Base-by-base conservation (phyloP, 2,797 vertebrate species). In the Falco concolor region DNA sequence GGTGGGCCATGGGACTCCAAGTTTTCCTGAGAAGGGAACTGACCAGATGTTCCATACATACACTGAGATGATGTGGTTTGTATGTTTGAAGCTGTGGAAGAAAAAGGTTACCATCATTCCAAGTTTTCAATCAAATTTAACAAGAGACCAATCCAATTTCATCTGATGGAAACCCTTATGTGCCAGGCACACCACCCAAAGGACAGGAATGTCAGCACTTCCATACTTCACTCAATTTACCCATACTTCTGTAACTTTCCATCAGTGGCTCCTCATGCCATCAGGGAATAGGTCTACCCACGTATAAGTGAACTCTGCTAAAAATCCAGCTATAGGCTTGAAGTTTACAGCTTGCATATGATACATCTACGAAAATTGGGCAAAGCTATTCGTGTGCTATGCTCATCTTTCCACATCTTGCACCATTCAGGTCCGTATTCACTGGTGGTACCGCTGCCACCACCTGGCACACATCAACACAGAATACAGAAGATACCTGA, bases 41-140 rank as follows among this genome's bases (percentile, higher is more conserved):
- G 98, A 83, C 89, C 96, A 30, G 98, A 92, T 42, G 98, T 90
- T 78, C 98, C 98, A 23, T 99, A 99, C 99, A 99, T 99, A 97
- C 99, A 99, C 67, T 99, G 99, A 32, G 98, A 98, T 16, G 98
- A 97, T 14, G 98, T 96, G 36, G 97, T 97, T 96, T 98, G 98
- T 97, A 98, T 90, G 61, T 95, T 97, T 85, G 98, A 97, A 90
- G 98, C 98, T 99, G 94, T 88, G 50, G 21, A 13, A 63, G 91
- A 67, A 75, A 92, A 96, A 83, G 9, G n/a, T 16, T 96, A 84
- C 44, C 27, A 56, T 65, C 49, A 93, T 11, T 96, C 13, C 25
- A 92, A 85, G 49, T 14, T 72, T 83, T 56, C 36, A 32, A 22
- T 49, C 45, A 10, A 52, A 67, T 77, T 76, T 40, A 59, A 91